A percentile compares a stretch with the other conserved stretches of the same genome.
phyloP scores from a whole-genome alignment of 2,797 vertebrate species.

The Darevskia mixta region DNA sequence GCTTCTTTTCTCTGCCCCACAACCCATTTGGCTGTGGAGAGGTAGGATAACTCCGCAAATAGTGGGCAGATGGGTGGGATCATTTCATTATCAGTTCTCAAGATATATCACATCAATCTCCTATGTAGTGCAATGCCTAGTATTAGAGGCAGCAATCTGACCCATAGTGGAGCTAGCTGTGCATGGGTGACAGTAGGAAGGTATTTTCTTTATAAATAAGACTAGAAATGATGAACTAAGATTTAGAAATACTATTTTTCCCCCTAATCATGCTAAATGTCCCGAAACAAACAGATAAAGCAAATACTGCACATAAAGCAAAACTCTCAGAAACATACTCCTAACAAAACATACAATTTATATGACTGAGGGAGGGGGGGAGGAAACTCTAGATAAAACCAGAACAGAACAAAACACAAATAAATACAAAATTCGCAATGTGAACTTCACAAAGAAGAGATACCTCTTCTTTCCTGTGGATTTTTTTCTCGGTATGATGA shows the following conservation, averaged over 20 bases:
- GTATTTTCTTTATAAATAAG: not conserved
- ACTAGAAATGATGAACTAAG: not conserved
- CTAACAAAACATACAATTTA: not conserved
- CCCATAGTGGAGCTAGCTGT: not conserved
- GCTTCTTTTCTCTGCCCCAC: too few species aligned
- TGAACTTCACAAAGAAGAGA: not conserved
- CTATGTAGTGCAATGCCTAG: not conserved
- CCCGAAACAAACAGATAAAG: not conserved
- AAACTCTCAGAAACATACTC: not conserved
- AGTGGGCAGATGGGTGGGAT: too few species aligned
- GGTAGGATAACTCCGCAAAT: too few species aligned
- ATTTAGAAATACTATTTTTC: not conserved
- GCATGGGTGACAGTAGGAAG: not conserved
- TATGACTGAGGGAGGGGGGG: not conserved
- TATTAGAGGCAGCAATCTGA: not conserved
- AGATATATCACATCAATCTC: not conserved
- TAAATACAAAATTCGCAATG: not conserved
- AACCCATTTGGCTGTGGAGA: too few species aligned
- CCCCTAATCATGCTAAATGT: not conserved
- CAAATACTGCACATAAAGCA: not conserved
- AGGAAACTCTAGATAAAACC: not conserved
- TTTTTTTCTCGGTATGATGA: not conserved
- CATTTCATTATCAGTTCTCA: not conserved
- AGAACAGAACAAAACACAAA: not conserved
- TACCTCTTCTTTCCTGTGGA: not conserved